Base-by-base conservation (phyloP, 2,797 vertebrate species). In the Australoheros facetus region DNA sequence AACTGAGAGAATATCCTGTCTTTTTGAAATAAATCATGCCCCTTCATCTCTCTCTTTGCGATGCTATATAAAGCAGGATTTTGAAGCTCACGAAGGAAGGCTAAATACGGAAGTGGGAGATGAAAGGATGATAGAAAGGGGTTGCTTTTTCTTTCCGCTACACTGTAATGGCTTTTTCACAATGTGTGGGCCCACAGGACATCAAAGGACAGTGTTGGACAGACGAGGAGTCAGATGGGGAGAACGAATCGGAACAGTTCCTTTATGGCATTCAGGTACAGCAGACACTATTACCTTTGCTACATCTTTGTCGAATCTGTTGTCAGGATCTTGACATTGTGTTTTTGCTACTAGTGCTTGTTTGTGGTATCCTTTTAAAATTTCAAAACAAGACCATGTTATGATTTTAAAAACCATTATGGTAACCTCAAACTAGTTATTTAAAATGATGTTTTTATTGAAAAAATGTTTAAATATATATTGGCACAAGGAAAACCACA, bases 201-300 rank as follows among this genome's bases (percentile, higher is more conserved):
- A 96, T 98, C 95, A 99, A 99, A 96, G 96, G 97, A 93, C 98
- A 99, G 93, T 97, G 96, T 88, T 98, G 97, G 98, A 98, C 97
- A 79, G 98, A 99, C 14, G 98, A 99, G 94, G 98, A 99, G 95
- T 99, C 98, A 0, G 98, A 99, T 10, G 98, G 98, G 84, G 98
- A 99, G 94, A 99, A 99, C 81, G 98, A 99, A 92, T 97, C 97
- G 0, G 98, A 99, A 82, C 98, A 99, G 90, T 99, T 99, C 92
- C 95, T 99, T 64, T 99, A 99, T 4, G 98, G 98, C 79, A 98
- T 99, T 89, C 98, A 99, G 97, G 98, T 99, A 89, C 26, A 77
- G 45, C 80, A 51, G 37, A 62, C 14, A 7, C 58, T 34, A 3
- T 71, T 54, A 39, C 17, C 14, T 72, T 51, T 0, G 3, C 10